Evolutionary conservation across 2,113 vertebrate genomes (phyloP).

Genomic region (Harpagus bidentatus): DNA sequence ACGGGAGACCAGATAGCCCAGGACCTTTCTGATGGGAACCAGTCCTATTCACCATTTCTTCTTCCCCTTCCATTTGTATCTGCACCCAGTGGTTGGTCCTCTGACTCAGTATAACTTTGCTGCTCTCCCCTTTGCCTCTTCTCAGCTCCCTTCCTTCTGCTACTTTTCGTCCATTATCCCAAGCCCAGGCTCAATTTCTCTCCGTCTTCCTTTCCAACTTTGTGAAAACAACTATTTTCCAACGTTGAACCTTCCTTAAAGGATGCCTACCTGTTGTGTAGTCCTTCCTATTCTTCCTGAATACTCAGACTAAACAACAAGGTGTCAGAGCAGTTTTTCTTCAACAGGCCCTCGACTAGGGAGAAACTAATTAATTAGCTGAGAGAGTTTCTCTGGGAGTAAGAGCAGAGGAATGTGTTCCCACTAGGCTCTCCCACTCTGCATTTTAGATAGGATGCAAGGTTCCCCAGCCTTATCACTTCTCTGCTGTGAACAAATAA

Average conservation of each 20-base stretch:
- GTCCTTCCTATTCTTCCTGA: not conserved
- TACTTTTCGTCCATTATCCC: not conserved
- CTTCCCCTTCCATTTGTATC: not conserved
- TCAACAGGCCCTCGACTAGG: not conserved
- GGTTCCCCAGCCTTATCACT: not conserved
- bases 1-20: not conserved
- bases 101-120: accelerated
- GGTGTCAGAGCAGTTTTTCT: not conserved
- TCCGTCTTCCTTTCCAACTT: not conserved
- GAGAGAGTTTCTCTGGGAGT: not conserved
- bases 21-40: not conserved
- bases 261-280: not conserved
- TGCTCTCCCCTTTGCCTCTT: not conserved
- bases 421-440: not conserved
- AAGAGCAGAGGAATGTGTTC: not conserved
- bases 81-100: not conserved
- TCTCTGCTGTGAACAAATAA: not conserved
- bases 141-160: not conserved
- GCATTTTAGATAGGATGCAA: accelerated
- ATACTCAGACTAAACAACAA: not conserved
- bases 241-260: not conserved
- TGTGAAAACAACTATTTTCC: not conserved
- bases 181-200: not conserved
- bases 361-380: not conserved
- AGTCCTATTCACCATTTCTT: not conserved